Evolutionary conservation across 1,140 invertebrate genomes (phyloP), one percentile per base, ranked within the genome.

Genomic region (Drosophila melanica): DNA sequence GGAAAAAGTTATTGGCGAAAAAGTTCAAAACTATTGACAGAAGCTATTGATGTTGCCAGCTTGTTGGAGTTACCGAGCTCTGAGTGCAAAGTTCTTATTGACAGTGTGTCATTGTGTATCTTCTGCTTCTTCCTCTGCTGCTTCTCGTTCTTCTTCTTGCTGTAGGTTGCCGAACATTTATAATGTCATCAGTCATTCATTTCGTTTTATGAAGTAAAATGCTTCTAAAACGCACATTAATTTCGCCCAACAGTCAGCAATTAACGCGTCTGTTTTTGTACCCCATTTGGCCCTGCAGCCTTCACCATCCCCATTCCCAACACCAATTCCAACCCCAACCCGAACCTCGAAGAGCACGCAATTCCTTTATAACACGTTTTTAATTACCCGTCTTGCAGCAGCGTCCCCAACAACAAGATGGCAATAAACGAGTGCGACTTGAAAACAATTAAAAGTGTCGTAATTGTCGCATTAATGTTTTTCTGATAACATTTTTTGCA

Each of bases 361-460:
- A 48, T 68, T 73, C 60, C 47, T 62, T 81, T 63, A 78, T 76
- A 87, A 82, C 79, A 82, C 75, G 79, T 82, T 86, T 86, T 86
- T 86, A 86, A 86, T 86, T 86, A 86, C 82, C 82, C 82, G 70
- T 87, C 82, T 79, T 72, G 55, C 23, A 55, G 14, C 16, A 16
- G 30, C 14, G 37, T 12, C 48, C 48, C 47, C 59, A 42, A 37
- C 55, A 77, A 72, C 59, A 68, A 57, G 37, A 51, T 42, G 55
- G 55, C 75, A 78, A 65, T 73, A 72, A 59, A 65, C 62, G 54
- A 75, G 60, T 75, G 70, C 79, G 71, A 79, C 79, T 79, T 74
- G 76, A 87, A 87, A 87, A 79, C 82, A 86, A 86, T 86, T 86
- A 86, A 86, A 86, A 86, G 57, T 76, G 79, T 86, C 84, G 82